Evolutionary conservation across 2,888 invertebrate species (phyloP).

Genomic region (Lysandra coridon): DNA sequence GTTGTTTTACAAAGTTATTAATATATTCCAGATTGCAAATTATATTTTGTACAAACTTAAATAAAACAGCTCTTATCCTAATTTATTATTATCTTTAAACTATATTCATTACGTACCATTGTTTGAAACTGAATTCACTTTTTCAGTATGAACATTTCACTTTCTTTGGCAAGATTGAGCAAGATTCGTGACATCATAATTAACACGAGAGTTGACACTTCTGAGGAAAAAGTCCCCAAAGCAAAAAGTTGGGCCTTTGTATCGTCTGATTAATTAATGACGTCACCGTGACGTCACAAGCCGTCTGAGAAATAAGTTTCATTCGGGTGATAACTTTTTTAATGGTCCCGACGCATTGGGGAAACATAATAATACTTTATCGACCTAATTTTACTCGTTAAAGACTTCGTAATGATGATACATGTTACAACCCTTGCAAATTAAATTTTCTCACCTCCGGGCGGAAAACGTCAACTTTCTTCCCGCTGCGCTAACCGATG

Average conservation of each 20-base stretch:
- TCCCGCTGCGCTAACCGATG: too few relatives aligned
- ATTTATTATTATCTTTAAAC: too few relatives aligned
- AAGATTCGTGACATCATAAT: neutral
- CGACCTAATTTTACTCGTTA: neutral
- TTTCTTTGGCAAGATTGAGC: neutral
- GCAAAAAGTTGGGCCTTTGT: slow-evolving; percentile 16
- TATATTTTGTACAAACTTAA: too few relatives aligned
- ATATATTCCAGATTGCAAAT: too few relatives aligned
- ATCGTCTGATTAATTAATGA: neutral
- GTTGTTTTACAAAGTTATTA: too few relatives aligned
- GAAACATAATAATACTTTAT: neutral
- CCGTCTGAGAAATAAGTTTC: neutral
- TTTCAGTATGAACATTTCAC: neutral
- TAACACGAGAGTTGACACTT: neutral
- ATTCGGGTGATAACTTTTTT: neutral
- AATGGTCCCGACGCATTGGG: neutral
- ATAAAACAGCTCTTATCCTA: too few relatives aligned
- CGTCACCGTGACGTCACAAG: neutral
- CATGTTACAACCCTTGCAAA: neutral
- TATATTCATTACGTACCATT: too few relatives aligned
- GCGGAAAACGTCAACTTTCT: too few relatives aligned
- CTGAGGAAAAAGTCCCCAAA: neutral
- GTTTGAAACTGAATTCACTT: neutral
- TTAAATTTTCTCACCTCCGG: too few relatives aligned
- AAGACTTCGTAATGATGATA: neutral